Evolutionary conservation across 2,888 invertebrate genomes (phyloP).

Genomic region (Folsomia candida): DNA sequence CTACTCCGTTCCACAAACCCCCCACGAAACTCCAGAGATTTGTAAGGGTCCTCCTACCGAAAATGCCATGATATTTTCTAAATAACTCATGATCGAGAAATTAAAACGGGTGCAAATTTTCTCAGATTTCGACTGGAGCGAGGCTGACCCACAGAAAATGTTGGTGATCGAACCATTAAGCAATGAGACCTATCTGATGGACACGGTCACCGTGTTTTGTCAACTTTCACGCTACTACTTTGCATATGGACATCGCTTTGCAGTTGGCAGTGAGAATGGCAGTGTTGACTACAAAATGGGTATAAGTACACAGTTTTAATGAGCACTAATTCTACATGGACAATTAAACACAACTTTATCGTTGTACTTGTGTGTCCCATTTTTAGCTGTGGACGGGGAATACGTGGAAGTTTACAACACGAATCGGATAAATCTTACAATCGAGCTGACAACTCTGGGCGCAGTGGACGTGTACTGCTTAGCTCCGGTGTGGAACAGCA

Average conservation of each 20-base stretch:
- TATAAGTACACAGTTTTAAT: neutral
- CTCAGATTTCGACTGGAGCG: slow-evolving; percentile 35
- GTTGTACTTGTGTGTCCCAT: neutral
- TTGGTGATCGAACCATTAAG: slow-evolving; percentile 19
- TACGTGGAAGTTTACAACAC: neutral
- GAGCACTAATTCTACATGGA: neutral
- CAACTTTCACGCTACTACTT: slow-evolving; percentile 35
- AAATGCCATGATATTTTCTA: neutral
- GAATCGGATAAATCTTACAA: slow-evolving; percentile 20
- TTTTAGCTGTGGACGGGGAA: slow-evolving; percentile 25
- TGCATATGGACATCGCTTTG: slow-evolving; percentile 33
- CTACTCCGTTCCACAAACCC: slow-evolving; percentile 18
- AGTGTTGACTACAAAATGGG: slow-evolving; percentile 8
- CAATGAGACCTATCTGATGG: slow-evolving; percentile 3
- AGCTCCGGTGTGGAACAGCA: slow-evolving; percentile 38
- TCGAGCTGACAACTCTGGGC: neutral
- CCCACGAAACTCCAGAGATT: slow-evolving; percentile 12
- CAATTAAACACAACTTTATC: neutral
- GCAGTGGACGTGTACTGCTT: slow-evolving; percentile 24
- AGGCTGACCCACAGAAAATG: slow-evolving; percentile 33
- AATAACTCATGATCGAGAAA: slow-evolving; percentile 1
- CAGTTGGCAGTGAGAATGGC: slow-evolving; percentile 22
- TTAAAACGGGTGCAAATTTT: no score
- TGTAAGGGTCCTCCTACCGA: slow-evolving; percentile 14
- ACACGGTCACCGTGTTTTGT: slow-evolving; percentile 18